These are phyloP conservation scores for Helobdella robusta DNA, from an alignment of 2,888 invertebrate genomes.

Conservation along the genomic window DNA sequence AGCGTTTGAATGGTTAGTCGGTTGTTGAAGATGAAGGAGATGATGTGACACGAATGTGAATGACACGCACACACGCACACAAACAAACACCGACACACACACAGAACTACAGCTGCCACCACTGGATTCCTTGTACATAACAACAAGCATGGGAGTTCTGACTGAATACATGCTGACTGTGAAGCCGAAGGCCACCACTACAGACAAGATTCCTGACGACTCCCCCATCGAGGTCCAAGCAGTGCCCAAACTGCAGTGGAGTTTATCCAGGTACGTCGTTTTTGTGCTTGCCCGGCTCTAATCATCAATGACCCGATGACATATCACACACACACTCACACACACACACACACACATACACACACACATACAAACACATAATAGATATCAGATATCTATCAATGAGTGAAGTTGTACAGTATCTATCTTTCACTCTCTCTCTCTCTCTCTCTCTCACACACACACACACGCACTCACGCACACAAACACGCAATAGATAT, in stretches of 20 bases:
- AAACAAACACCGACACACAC: too few species aligned
- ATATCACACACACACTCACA: not conserved
- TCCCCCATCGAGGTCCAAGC: constrained; percentile 63
- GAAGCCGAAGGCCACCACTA: constrained; percentile 52
- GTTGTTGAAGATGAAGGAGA: too few species aligned
- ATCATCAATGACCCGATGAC: too few species aligned
- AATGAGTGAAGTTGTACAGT: too few species aligned
- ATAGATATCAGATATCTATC: not conserved
- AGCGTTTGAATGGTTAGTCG: too few species aligned
- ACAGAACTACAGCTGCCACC: too few species aligned
- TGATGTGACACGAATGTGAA: too few species aligned
- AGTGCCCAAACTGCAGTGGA: constrained; percentile 81
- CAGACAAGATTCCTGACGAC: constrained; percentile 41
- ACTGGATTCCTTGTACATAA: constrained; percentile 75
- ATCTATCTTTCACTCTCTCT: too few species aligned
- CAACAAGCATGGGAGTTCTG: constrained; percentile 76
- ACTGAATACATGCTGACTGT: constrained; percentile 78
- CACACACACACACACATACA: not conserved
- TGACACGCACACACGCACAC: too few species aligned
- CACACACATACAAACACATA: not conserved
- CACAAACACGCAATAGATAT: not conserved
- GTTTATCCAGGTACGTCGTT: constrained; percentile 54
- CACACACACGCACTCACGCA: too few species aligned
- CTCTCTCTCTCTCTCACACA: too few species aligned
- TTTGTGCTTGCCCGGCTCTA: too few species aligned